Evolutionary conservation across 23 tunicate genomes (phyloP), one percentile per base, ranked within the genome.

Genomic region (Botrylloides violaceus): DNA sequence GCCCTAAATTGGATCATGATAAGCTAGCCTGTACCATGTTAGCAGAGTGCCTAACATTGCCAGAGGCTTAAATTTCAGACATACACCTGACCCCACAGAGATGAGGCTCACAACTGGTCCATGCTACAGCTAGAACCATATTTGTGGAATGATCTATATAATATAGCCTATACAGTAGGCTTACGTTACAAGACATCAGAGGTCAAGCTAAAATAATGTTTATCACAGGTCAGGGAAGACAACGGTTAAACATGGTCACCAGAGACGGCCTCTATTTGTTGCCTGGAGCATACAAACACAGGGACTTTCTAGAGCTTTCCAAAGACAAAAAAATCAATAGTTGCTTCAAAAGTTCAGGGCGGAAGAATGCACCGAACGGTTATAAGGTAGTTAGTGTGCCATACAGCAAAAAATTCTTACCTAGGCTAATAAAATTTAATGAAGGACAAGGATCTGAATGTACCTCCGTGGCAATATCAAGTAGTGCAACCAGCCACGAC

Each of bases 391-490:
- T 1, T 49, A 0, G n/a, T 49, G 58, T 49, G n/a, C n/a, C n/a
- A n/a, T n/a, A n/a, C n/a, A n/a, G n/a, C n/a, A n/a, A n/a, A n/a
- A n/a, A n/a, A n/a, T n/a, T n/a, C n/a, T n/a, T n/a, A n/a, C n/a
- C n/a, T n/a, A n/a, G n/a, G n/a, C n/a, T n/a, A n/a, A n/a, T n/a
- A 43, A 43, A 43, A 43, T 43, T 43, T 43, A 43, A 1, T 50
- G 30, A 75, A 87, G 95, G 95, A 87, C 70, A 87, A 80, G 61
- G 87, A 87, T 43, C 29, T 76, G 18, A 22, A 70, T 20, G 75
- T 80, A 0, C 82, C 95, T 62, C 95, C 95, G 23, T 70, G 86
- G 86, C 86, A 80, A 19, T 87, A 87, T 53, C 39, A 80, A 59
- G 36, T 84, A 0, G 70, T 43, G 7, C 80, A 34, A 4, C 71